A percentile compares a stretch with the other conserved stretches of the same genome.
Evolutionary conservation across 2,113 vertebrate species (phyloP).

Genomic region (Spermophilus dauricus): DNA sequence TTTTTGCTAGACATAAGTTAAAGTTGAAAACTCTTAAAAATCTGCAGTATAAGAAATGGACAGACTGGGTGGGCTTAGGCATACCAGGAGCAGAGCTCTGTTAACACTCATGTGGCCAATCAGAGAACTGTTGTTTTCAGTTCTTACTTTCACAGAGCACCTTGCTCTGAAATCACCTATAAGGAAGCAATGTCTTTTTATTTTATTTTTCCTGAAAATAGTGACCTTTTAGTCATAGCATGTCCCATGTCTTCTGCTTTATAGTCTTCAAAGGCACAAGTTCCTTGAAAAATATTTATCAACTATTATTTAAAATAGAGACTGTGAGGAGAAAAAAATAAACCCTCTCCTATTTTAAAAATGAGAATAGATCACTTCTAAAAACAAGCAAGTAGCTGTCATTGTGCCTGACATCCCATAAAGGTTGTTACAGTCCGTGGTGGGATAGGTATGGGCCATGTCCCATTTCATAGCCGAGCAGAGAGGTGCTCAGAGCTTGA

Average conservation of each 20-base stretch:
- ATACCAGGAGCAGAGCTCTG: neutral
- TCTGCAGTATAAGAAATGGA: neutral
- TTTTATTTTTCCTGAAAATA: conserved; percentile 23
- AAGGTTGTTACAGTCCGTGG: neutral
- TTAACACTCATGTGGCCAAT: neutral
- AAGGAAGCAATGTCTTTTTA: neutral
- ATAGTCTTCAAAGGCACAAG: neutral
- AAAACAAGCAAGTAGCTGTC: neutral
- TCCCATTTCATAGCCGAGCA: neutral
- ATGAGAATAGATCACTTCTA: neutral
- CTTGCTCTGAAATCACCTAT: neutral
- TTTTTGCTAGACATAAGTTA: neutral
- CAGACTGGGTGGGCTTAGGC: neutral
- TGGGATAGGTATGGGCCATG: too few relatives aligned
- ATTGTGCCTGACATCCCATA: neutral
- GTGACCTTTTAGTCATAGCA: neutral
- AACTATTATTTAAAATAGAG: conserved; percentile 48
- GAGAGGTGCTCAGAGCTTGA: neutral
- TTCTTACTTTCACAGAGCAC: neutral
- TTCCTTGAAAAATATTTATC: neutral
- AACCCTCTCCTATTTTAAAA: neutral
- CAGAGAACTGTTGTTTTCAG: neutral
- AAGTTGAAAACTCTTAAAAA: conserved; percentile 10
- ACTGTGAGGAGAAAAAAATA: neutral
- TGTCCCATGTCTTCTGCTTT: neutral